A percentile compares a stretch with the other conserved stretches of the same genome.
Evolutionary conservation across 1,140 invertebrate genomes (phyloP).

Genomic region (Papilio aristodemus): DNA sequence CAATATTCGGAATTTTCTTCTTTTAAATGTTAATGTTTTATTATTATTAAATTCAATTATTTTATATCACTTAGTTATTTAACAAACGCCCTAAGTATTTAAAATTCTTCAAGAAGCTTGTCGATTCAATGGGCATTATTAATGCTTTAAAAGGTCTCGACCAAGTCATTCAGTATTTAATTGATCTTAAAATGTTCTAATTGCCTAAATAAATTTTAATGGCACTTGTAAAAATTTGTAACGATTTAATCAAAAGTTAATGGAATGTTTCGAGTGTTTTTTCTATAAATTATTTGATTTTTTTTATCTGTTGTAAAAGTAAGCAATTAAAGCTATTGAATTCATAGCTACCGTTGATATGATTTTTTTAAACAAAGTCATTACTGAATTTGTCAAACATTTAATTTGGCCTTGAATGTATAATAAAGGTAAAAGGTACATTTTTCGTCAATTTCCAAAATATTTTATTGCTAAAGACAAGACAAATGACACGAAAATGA

Average conservation of each 20-base stretch:
- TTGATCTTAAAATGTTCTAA: conserved; percentile 29
- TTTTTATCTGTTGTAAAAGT: no score
- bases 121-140: conserved; percentile 28
- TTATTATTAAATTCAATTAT: background rate
- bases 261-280: conserved; percentile 8
- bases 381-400: no score
- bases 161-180: conserved; percentile 22
- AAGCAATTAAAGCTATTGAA: no score
- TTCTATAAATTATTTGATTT: no score
- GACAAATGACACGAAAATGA: no score
- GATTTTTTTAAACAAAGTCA: no score
- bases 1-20: no score
- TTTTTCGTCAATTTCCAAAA: no score
- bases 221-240: conserved; percentile 20
- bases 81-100: background rate
- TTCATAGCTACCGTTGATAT: no score
- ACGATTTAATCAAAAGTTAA: conserved; percentile 29
- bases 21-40: background rate
- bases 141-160: conserved; percentile 25
- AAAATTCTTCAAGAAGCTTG: background rate
- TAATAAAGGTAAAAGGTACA: no score
- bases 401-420: no score
- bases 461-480: no score
- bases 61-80: background rate
- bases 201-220: conserved; percentile 31